These are phyloP conservation scores for Luffia ferchaultella DNA, from an alignment of 2,888 invertebrate genomes.

Conservation along the genomic window DNA sequence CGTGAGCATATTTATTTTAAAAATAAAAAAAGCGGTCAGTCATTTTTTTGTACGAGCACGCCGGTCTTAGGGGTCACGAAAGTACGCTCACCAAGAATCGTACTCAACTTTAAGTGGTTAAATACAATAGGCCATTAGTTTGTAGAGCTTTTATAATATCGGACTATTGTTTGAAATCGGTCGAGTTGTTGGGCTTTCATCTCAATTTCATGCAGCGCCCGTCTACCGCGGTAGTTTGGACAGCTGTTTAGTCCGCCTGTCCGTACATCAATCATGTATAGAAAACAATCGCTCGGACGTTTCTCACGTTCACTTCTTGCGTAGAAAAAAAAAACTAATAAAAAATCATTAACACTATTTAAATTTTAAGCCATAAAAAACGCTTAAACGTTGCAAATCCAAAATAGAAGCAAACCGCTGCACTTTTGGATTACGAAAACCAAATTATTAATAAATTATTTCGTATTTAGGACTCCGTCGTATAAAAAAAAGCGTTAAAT, in stretches of 20 bases:
- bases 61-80: neutral
- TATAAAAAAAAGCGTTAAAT: too few species aligned
- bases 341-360: too few species aligned
- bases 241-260: conserved; percentile 25
- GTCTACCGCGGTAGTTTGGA: conserved; percentile 17
- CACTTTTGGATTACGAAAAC: too few species aligned
- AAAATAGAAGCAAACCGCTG: too few species aligned
- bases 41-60: neutral
- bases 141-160: neutral
- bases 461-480: too few species aligned
- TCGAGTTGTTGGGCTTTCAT: neutral
- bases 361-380: too few species aligned
- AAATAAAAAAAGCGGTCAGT: neutral
- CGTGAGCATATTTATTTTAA: too few species aligned
- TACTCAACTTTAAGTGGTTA: neutral
- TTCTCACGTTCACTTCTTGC: neutral
- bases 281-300: neutral
- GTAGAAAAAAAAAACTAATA: too few species aligned
- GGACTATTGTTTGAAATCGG: neutral
- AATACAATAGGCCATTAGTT: neutral
- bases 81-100: neutral
- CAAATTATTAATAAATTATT: too few species aligned
- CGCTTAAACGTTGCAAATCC: too few species aligned
- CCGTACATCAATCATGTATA: conserved; percentile 29
- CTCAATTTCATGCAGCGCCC: neutral